Evolutionary conservation across 1,140 invertebrate genomes (phyloP).

Genomic region (Coelopa frigida): DNA sequence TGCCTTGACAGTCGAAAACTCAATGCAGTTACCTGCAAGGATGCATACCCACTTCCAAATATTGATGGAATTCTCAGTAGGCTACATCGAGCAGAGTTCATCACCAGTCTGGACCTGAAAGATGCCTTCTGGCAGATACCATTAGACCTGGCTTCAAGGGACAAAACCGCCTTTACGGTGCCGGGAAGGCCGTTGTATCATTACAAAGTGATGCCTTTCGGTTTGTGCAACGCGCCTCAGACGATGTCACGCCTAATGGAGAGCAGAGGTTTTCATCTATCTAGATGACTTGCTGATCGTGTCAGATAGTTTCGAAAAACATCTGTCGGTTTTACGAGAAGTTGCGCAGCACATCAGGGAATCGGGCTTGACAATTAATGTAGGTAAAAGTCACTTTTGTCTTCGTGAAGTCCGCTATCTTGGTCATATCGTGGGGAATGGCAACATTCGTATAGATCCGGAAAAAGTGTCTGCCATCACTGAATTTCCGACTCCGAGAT

Average conservation of each 20-base stretch:
- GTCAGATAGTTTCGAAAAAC: constrained; percentile 3
- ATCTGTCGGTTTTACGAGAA: constrained; percentile 5
- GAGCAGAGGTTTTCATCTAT: constrained; percentile 14
- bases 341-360: not conserved
- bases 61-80: constrained; percentile 20
- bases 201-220: constrained; percentile 9
- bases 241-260: constrained; percentile 8
- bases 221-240: constrained; percentile 5
- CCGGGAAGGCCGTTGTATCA: constrained; percentile 6
- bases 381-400: constrained; percentile 37
- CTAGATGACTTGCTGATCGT: constrained; percentile 11
- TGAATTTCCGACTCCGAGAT: not conserved
- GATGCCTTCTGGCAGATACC: constrained; percentile 13
- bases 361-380: constrained; percentile 9
- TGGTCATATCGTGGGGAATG: constrained; percentile 9
- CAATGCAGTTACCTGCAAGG: constrained; percentile 20
- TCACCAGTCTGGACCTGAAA: constrained; percentile 15
- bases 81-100: constrained; percentile 12
- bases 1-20: constrained; percentile 32
- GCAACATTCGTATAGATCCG: constrained; percentile 25
- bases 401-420: constrained; percentile 19
- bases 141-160: not conserved
- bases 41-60: constrained; percentile 21
- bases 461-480: not conserved
- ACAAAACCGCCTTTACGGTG: constrained; percentile 29